A percentile compares a stretch with the other conserved stretches of the same genome.
These are phyloP conservation scores for Amblyopsis rosae DNA, from an alignment of 2,113 vertebrate species.

Conservation along the genomic window DNA sequence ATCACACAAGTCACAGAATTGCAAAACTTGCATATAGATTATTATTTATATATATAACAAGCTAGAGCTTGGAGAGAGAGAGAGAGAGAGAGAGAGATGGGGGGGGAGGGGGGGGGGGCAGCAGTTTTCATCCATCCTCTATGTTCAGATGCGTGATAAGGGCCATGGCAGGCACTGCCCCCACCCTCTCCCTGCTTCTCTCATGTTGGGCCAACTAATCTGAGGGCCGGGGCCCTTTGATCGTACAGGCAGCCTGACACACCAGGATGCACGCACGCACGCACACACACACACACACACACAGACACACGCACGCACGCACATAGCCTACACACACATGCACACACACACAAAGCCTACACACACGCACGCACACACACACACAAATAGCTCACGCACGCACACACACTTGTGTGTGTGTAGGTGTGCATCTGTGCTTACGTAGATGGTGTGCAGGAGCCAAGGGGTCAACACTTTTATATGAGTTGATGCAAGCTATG, in stretches of 20 bases:
- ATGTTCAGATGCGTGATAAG: constrained; percentile 69
- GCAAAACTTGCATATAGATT: too few relatives aligned
- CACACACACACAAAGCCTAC: too few relatives aligned
- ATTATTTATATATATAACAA: too few relatives aligned
- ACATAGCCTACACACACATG: too few relatives aligned
- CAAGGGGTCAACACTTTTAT: too few relatives aligned
- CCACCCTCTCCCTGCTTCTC: constrained; percentile 46
- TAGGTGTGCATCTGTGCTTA: background rate
- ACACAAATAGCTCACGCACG: too few relatives aligned
- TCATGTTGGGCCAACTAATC: constrained; percentile 71
- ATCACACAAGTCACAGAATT: too few relatives aligned
- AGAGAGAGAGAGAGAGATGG: constrained; percentile 30
- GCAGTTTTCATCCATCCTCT: constrained; percentile 54
- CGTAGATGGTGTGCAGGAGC: too few relatives aligned
- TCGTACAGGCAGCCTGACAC: constrained; percentile 39
- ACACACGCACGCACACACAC: too few relatives aligned
- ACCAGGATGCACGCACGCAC: background rate
- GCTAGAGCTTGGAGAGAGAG: constrained; percentile 5
- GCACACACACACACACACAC: background rate
- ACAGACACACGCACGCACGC: background rate
- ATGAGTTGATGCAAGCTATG: too few relatives aligned
- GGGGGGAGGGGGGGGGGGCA: constrained; percentile 28
- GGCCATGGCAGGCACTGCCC: constrained; percentile 51
- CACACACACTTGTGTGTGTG: constrained; percentile 1
- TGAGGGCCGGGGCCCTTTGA: constrained; percentile 51